phyloP scores from a whole-genome alignment of 2,113 vertebrate species.

The Columba janthina region DNA sequence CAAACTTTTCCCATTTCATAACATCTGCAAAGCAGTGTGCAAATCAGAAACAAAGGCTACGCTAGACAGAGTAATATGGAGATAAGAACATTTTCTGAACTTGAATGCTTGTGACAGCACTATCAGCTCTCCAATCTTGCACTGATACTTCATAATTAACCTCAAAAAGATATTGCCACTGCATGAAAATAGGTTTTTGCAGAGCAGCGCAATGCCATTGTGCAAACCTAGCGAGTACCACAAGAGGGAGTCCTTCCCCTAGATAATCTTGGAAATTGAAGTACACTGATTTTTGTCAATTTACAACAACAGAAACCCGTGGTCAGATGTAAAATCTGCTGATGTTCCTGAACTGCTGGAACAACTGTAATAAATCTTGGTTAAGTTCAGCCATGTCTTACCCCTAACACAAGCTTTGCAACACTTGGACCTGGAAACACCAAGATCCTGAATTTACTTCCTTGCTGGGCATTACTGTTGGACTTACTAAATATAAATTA shows the following conservation, averaged over 20 bases:
- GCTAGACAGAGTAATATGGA: fast-evolving
- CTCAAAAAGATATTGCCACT: not conserved
- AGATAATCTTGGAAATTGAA: not conserved
- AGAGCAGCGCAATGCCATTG: fast-evolving
- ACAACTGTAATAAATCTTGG: not conserved
- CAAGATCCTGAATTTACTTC: not conserved
- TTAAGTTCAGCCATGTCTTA: fast-evolving
- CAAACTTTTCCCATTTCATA: fast-evolving
- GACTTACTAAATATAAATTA: fast-evolving
- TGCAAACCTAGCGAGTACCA: not conserved
- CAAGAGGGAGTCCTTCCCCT: not conserved
- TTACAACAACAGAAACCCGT: no score
- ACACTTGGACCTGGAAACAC: not conserved
- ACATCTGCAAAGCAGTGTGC: no score
- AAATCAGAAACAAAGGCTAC: fast-evolving
- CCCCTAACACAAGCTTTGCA: not conserved
- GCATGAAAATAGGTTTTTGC: fast-evolving
- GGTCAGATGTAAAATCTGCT: no score
- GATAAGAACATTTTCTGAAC: fast-evolving
- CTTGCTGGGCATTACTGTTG: fast-evolving
- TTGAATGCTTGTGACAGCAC: fast-evolving
- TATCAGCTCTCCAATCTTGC: not conserved
- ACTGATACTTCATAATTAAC: fast-evolving
- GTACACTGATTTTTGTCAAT: fast-evolving
- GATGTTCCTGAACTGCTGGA: not conserved